These are phyloP conservation scores for Anseranas semipalmata DNA, from an alignment of 2,113 vertebrate species.

Conservation along the genomic window DNA sequence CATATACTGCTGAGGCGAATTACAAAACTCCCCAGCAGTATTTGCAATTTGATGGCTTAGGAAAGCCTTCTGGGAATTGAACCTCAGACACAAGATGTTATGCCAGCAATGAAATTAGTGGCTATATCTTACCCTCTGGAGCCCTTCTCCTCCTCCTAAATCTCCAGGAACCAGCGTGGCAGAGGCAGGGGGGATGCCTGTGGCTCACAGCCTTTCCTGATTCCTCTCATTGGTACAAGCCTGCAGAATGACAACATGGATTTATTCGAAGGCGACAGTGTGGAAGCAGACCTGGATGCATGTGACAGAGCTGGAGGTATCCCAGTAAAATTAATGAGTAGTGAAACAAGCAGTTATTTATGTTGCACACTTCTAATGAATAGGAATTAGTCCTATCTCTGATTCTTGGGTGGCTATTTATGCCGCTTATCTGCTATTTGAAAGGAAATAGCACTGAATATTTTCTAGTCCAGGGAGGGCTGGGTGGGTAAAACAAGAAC, in stretches of 20 bases:
- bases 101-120: neutral
- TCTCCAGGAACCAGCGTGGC: neutral
- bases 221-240: neutral
- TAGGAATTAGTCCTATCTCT: neutral
- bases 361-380: neutral
- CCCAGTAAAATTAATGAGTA: neutral
- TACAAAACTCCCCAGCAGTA: neutral
- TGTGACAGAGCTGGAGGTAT: neutral
- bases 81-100: neutral
- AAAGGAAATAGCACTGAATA: neutral
- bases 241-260: neutral
- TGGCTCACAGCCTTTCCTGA: neutral
- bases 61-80: neutral
- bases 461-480: neutral
- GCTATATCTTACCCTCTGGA: neutral
- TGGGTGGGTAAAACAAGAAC: neutral
- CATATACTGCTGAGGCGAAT: neutral
- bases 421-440: slow-evolving; percentile 10
- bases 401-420: neutral
- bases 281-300: neutral
- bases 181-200: neutral
- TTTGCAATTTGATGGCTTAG: neutral
- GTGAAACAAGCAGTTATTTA: slow-evolving; percentile 20
- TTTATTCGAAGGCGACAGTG: neutral
- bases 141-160: neutral